These are phyloP conservation scores for Syngnathus scovelli DNA, from an alignment of 2,113 vertebrate species.

Conservation along the genomic window DNA sequence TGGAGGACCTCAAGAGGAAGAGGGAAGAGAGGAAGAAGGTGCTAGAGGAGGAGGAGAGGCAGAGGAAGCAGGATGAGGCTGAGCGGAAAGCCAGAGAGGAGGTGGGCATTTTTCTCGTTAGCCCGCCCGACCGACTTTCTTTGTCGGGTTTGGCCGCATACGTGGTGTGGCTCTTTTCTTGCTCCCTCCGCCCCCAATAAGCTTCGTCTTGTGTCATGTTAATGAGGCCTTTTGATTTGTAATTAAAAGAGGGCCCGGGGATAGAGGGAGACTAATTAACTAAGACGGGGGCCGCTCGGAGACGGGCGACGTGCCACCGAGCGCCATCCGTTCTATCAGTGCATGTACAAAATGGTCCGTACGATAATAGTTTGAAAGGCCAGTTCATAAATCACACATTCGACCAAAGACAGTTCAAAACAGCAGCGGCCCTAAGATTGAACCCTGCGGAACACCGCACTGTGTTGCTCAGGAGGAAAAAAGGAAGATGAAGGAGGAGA, in stretches of 20 bases:
- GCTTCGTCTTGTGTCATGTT: slow-evolving; percentile 62
- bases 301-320: slow-evolving; percentile 50
- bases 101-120: slow-evolving; percentile 55
- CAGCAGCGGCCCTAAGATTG: too few relatives aligned
- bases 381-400: not conserved
- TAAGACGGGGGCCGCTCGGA: slow-evolving; percentile 53
- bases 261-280: slow-evolving; percentile 69
- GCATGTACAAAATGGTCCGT: slow-evolving; percentile 35
- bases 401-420: too few relatives aligned
- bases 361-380: slow-evolving; percentile 20
- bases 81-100: slow-evolving; percentile 85
- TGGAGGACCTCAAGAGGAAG: slow-evolving; percentile 90
- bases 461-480: slow-evolving; percentile 81
- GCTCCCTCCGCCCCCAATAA: slow-evolving; percentile 22
- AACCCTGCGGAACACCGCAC: slow-evolving; percentile 1
- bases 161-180: slow-evolving; percentile 39
- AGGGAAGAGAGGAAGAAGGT: slow-evolving; percentile 89
- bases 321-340: slow-evolving; percentile 36
- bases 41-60: slow-evolving; percentile 89
- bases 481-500: slow-evolving; percentile 94
- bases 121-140: slow-evolving; percentile 27
- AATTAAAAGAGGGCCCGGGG: slow-evolving; percentile 72
- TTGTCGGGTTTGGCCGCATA: slow-evolving; percentile 45
- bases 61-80: slow-evolving; percentile 82
- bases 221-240: slow-evolving; percentile 68